Percentiles rank a stretch among this genome's conserved stretches.
phyloP scores from a whole-genome alignment of 2,113 vertebrate genomes.

The Cynocephalus volans region DNA sequence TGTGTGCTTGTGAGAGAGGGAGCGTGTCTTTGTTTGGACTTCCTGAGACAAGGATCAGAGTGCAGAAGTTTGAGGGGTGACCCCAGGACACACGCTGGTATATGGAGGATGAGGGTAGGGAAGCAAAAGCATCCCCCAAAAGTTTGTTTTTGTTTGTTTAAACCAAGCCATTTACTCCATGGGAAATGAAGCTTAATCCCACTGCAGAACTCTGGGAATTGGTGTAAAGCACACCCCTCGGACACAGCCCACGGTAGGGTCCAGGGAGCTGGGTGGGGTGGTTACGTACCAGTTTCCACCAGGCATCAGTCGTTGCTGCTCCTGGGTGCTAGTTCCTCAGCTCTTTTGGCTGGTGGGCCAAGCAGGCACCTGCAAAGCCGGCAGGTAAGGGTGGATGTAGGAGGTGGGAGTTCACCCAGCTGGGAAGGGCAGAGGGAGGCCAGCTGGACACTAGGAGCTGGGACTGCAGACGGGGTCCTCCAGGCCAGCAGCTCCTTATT shows the following conservation, averaged over 20 bases:
- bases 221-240: no score
- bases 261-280: rapidly evolving
- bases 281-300: not conserved
- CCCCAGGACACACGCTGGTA: rapidly evolving
- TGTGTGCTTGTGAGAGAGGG: no score
- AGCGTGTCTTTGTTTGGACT: not conserved
- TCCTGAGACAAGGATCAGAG: not conserved
- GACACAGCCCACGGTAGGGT: not conserved
- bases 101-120: not conserved
- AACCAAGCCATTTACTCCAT: not conserved
- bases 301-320: rapidly evolving
- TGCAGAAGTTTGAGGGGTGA: not conserved
- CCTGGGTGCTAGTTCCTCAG: rapidly evolving
- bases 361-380: not conserved
- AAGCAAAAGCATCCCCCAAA: no score
- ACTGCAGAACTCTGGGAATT: not conserved
- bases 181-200: not conserved
- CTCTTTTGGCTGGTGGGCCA: not conserved
- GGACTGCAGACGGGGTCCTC: rapidly evolving
- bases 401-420: not conserved
- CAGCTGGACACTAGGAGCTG: not conserved
- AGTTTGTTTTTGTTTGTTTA: not conserved
- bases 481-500: rapidly evolving
- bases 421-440: not conserved
- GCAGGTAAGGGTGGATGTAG: rapidly evolving